phyloP scores from a whole-genome alignment of 2,888 invertebrate species.

The Andrena haemorrhoa region DNA sequence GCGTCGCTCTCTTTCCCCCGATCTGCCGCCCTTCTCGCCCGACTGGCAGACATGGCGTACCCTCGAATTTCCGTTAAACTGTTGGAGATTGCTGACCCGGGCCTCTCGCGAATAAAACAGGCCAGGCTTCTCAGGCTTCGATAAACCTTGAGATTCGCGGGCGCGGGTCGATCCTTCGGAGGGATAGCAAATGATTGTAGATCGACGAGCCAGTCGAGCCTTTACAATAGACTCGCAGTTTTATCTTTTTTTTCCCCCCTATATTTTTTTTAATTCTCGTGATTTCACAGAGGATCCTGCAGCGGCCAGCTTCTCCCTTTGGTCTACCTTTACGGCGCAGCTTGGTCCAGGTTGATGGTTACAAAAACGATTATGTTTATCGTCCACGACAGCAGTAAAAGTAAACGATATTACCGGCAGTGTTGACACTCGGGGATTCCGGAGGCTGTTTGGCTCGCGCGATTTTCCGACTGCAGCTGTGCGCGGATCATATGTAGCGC shows the following conservation, averaged over 20 bases:
- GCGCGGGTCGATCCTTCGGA: no score
- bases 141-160: no score
- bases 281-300: not conserved
- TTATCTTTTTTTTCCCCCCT: not conserved
- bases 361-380: constrained; percentile 76
- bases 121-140: no score
- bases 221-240: not conserved
- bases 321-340: constrained; percentile 8
- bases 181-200: no score
- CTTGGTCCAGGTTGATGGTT: constrained; percentile 59
- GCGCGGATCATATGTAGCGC: constrained; percentile 14
- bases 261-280: no score
- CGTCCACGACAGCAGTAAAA: constrained; percentile 67
- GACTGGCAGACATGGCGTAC: constrained; percentile 1
- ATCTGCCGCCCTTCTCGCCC: not conserved
- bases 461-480: constrained; percentile 46
- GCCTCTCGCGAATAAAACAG: no score
- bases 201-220: not conserved
- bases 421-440: constrained; percentile 57
- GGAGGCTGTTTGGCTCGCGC: constrained; percentile 41
- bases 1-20: not conserved
- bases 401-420: constrained; percentile 66
- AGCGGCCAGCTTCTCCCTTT: not conserved
- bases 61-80: not conserved
- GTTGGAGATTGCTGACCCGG: no score